Evolutionary conservation across 2,797 vertebrate genomes (phyloP).

Genomic region (Podarcis lilfordi): DNA sequence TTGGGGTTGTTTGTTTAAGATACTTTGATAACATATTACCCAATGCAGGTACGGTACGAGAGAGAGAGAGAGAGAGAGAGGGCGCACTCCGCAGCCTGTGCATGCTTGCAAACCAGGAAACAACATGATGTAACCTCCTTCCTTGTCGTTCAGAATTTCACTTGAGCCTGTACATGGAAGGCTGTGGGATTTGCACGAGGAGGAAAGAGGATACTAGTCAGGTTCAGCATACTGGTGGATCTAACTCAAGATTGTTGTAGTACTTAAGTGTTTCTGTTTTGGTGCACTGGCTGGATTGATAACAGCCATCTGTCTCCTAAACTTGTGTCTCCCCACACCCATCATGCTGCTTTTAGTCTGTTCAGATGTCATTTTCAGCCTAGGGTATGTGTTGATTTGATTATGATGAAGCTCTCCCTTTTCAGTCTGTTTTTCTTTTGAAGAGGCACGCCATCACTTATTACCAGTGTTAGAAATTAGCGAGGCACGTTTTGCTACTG

Average conservation of each 20-base stretch:
- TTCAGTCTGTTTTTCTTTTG: too few relatives aligned
- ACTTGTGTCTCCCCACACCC: too few relatives aligned
- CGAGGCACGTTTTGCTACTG: too few relatives aligned
- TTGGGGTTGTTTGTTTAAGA: not conserved
- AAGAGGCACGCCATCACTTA: too few relatives aligned
- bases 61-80: not conserved
- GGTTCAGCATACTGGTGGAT: not conserved
- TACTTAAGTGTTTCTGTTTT: not conserved
- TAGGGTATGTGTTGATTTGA: too few relatives aligned
- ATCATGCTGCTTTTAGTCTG: too few relatives aligned
- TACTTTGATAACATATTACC: not conserved
- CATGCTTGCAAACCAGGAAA: not conserved
- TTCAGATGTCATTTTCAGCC: too few relatives aligned
- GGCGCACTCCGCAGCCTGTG: not conserved
- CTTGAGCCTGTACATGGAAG: not conserved
- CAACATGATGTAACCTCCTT: not conserved
- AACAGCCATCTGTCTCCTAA: not conserved
- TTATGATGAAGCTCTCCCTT: too few relatives aligned
- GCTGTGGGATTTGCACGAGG: accelerated
- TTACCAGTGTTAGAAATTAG: too few relatives aligned
- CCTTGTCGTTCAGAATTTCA: conserved; percentile 4
- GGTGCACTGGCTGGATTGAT: not conserved
- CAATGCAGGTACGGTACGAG: not conserved
- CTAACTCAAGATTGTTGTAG: not conserved
- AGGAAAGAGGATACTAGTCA: not conserved